Evolutionary conservation across 2,113 vertebrate species (phyloP), one percentile per base, ranked within the genome.

Genomic region (Dicerorhinus sumatrensis): DNA sequence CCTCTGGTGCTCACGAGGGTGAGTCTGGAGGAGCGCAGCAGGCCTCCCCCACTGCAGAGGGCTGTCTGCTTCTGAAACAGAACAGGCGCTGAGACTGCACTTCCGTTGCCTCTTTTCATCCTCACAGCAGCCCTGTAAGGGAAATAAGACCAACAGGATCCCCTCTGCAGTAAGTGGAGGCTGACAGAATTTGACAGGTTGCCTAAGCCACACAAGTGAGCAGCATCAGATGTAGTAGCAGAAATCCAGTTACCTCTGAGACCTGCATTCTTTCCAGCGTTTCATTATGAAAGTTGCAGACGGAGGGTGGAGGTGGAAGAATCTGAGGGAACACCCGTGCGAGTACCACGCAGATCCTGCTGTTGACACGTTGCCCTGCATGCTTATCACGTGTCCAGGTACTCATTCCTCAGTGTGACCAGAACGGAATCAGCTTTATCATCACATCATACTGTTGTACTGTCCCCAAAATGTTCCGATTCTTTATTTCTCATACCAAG

Each of bases 1-100:
- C 17, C 12, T 77, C 20, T 0, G 48, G 33, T 3, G 63, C 70
- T 46, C 23, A 20, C 2, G 0, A 42, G 18, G 16, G 5, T 46
- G 33, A 62, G n/a, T 31, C 8, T 12, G n/a, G 27, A 51, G 31
- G 12, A 60, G 12, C 13, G 39, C n/a, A 7, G 2, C 46, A 46
- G 63, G 17, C 12, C 39, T 39, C 31, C 23, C 60, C 16, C 5
- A 18, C 27, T 36, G 33, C 21, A 23, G 51, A 82, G 27, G 10
- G 20, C 29, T 14, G 1, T 16, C 42, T 86, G n/a, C 67, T 72
- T 81, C 63, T 89, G 27, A 51, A 18, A 42, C 4, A 36, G 12
- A 11, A 18, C 7, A 16, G 25, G 29, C 33, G 13, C 51, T 69
- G 7, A 21, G 17, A 9, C n/a, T 54, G 25, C 54, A 17, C 12